A percentile compares a stretch with the other conserved stretches of the same genome.
These are phyloP conservation scores for Drosophila ercepeae DNA, from an alignment of 1,140 invertebrate species.

Conservation along the genomic window DNA sequence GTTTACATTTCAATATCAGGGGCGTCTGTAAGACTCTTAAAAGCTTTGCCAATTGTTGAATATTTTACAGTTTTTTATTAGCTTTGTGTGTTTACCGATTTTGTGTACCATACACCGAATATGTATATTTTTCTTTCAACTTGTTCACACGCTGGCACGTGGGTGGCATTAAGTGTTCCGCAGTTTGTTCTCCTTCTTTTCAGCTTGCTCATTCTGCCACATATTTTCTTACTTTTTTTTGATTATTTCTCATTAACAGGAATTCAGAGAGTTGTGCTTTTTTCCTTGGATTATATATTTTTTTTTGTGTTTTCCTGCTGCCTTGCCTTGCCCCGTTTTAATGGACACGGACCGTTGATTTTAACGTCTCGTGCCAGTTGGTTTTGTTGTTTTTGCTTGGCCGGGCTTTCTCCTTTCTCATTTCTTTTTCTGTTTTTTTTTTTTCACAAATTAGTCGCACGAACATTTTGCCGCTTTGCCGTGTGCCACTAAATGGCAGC, in stretches of 20 bases:
- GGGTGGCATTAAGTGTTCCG: conserved; percentile 6
- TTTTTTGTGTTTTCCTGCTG: not conserved
- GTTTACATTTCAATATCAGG: conserved; percentile 55
- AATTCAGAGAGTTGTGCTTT: conserved; percentile 46
- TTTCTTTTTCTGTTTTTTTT: conserved; percentile 52
- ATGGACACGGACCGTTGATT: conserved; percentile 72
- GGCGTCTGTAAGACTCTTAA: conserved; percentile 57
- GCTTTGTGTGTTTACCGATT: conserved; percentile 70
- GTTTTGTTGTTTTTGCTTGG: conserved; percentile 22
- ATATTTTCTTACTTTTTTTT: conserved; percentile 27
- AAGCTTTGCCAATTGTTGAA: conserved; percentile 77
- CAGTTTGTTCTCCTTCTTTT: conserved; percentile 27
- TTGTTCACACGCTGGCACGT: not conserved
- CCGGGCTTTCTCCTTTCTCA: conserved; percentile 22
- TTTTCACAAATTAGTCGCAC: conserved; percentile 81
- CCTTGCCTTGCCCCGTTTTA: conserved; percentile 65
- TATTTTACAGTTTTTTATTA: conserved; percentile 77
- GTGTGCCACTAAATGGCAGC: conserved; percentile 39
- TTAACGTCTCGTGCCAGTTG: conserved; percentile 72
- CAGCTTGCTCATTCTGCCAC: not conserved
- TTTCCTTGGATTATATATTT: not conserved
- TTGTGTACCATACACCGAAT: conserved; percentile 3
- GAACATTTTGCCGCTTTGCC: conserved; percentile 73
- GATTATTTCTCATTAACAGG: conserved; percentile 77
- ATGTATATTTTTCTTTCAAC: not conserved